phyloP scores from a whole-genome alignment of 2,888 invertebrate genomes.

The Ornithoptera alexandrae region DNA sequence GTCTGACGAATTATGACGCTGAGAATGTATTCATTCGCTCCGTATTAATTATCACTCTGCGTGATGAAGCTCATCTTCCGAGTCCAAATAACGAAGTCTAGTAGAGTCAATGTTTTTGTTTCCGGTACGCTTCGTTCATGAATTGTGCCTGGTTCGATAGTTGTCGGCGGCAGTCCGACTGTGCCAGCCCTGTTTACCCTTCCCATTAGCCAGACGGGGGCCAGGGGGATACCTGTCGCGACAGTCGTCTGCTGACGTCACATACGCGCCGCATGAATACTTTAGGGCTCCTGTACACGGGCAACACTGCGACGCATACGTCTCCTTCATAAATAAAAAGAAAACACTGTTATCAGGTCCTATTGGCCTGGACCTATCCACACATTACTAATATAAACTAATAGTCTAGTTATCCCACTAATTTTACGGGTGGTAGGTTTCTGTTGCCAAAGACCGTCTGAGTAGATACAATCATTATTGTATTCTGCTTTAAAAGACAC shows the following conservation, averaged over 20 bases:
- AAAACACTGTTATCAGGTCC: neutral
- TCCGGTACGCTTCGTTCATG: neutral
- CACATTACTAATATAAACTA: too few species aligned
- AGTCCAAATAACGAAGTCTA: neutral
- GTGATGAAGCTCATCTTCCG: too few species aligned
- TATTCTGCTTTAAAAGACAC: too few species aligned
- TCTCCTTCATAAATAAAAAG: neutral
- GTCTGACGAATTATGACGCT: too few species aligned
- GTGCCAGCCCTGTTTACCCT: slow-evolving; percentile 31
- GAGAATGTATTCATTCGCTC: too few species aligned
- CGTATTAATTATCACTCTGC: too few species aligned
- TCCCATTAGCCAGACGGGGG: slow-evolving; percentile 28
- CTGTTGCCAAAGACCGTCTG: too few species aligned
- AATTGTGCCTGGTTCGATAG: slow-evolving; percentile 2
- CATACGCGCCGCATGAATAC: neutral
- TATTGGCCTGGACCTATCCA: too few species aligned
- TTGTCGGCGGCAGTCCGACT: slow-evolving; percentile 14
- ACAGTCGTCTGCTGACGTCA: slow-evolving; percentile 30
- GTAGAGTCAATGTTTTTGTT: neutral
- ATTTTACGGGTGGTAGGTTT: too few species aligned
- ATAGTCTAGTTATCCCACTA: too few species aligned
- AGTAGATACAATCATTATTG: too few species aligned
- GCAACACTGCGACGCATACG: neutral
- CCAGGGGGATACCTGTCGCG: slow-evolving; percentile 32
- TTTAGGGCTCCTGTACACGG: slow-evolving; percentile 16